Conservation (phyloP, 2,888 invertebrate genomes). For the Oxytorus armatus region DNA sequence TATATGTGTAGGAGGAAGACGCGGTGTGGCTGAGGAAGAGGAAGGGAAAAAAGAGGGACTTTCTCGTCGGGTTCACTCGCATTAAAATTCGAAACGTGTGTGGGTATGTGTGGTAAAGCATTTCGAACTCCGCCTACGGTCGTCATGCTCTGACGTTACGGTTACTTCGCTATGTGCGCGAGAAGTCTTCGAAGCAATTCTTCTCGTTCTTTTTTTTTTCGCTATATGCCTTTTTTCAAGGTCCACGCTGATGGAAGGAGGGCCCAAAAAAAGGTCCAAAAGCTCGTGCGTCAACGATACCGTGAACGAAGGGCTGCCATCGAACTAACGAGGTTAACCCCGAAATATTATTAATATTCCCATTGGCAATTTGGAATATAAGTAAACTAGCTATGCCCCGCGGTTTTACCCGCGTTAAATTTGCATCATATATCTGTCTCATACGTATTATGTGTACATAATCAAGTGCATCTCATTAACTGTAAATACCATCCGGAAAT, state of each 20-base stretch:
- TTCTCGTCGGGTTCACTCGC: slow-evolving; percentile 54
- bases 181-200: slow-evolving; percentile 35
- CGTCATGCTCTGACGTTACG: slow-evolving; percentile 57
- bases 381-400: no score
- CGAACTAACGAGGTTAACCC: neutral
- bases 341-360: neutral
- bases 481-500: no score
- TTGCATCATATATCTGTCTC: no score
- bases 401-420: no score
- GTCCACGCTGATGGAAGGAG: slow-evolving; percentile 18
- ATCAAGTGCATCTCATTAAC: no score
- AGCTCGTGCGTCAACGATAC: neutral
- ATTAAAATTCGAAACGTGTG: slow-evolving; percentile 60
- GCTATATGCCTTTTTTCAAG: slow-evolving; percentile 30
- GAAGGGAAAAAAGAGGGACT: slow-evolving; percentile 52
- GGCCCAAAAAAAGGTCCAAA: neutral
- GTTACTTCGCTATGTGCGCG: slow-evolving; percentile 26
- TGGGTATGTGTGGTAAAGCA: slow-evolving; percentile 36
- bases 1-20: no score
- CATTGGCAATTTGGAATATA: no score
- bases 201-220: slow-evolving; percentile 23
- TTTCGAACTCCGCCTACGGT: slow-evolving; percentile 67
- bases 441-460: no score
- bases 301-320: neutral
- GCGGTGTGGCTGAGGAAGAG: neutral